Conservation (phyloP, 2,888 invertebrate genomes). For the Rhyacophila evoluta region DNA sequence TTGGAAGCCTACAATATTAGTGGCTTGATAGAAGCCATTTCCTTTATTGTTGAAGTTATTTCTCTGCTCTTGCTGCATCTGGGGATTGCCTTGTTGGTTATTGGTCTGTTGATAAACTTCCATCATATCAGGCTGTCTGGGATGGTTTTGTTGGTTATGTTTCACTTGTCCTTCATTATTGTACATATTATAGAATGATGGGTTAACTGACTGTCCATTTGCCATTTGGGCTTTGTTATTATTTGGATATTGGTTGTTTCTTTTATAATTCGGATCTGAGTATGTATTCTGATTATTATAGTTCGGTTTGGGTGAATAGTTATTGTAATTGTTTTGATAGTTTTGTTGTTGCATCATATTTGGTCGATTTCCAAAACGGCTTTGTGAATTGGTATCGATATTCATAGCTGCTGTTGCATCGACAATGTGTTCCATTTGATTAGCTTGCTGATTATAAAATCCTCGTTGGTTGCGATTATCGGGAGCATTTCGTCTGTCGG, state of each 20-base stretch:
- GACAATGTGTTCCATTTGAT: constrained; percentile 62
- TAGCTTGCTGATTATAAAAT: constrained; percentile 57
- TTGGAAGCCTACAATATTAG: constrained; percentile 67
- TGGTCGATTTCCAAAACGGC: constrained; percentile 43
- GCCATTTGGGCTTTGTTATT: constrained; percentile 43
- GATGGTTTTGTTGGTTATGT: constrained; percentile 36
- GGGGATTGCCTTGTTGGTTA: constrained; percentile 23
- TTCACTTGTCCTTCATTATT: constrained; percentile 41
- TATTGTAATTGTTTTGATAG: constrained; percentile 50
- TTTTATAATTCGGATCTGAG: constrained; percentile 45
- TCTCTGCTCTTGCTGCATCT: constrained; percentile 20
- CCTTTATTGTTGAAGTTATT: constrained; percentile 55
- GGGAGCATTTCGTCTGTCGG: constrained; percentile 41
- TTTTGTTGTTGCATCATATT: constrained; percentile 45
- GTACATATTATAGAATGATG: constrained; percentile 48
- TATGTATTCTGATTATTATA: constrained; percentile 51
- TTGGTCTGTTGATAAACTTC: constrained; percentile 35
- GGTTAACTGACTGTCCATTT: constrained; percentile 46
- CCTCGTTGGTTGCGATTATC: constrained; percentile 43
- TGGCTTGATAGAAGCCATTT: constrained; percentile 63
- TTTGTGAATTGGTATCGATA: constrained; percentile 58
- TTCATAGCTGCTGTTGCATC: constrained; percentile 63
- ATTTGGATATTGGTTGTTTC: constrained; percentile 48
- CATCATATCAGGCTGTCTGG: constrained; percentile 44
- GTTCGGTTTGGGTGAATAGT: constrained; percentile 44